phyloP scores from a whole-genome alignment of 2,113 vertebrate genomes.

The Pardalotus punctatus region DNA sequence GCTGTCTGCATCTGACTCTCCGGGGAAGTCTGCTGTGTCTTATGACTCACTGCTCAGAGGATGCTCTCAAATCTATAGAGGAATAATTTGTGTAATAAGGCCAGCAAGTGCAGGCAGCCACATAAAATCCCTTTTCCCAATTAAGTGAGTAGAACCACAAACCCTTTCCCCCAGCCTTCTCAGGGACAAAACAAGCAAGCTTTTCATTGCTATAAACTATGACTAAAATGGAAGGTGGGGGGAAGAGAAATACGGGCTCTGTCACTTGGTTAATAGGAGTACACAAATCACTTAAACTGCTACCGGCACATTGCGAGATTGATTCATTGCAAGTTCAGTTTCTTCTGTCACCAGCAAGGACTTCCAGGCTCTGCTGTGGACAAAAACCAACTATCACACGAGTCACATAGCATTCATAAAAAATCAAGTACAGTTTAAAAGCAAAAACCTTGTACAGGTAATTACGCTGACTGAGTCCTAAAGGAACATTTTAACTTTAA shows the following conservation, averaged over 20 bases:
- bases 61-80: background rate
- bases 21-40: background rate
- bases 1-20: background rate
- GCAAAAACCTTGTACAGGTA: background rate
- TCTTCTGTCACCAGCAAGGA: background rate
- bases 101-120: slow-evolving; percentile 2
- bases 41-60: background rate
- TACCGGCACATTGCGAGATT: rapidly evolving
- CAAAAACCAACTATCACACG: background rate
- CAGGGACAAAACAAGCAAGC: background rate
- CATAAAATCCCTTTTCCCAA: background rate
- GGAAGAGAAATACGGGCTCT: background rate
- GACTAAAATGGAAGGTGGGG: background rate
- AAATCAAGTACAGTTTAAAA: background rate
- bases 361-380: background rate
- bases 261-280: background rate
- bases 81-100: background rate
- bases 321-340: background rate
- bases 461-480: background rate
- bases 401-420: background rate
- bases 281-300: background rate
- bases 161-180: background rate
- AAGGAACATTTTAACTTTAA: background rate
- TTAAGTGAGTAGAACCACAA: background rate
- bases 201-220: background rate